These are phyloP conservation scores for Cladorhizidae sp. DNA, from an alignment of 37 sponge, comb jelly and placozoan species.

Conservation along the genomic window DNA sequence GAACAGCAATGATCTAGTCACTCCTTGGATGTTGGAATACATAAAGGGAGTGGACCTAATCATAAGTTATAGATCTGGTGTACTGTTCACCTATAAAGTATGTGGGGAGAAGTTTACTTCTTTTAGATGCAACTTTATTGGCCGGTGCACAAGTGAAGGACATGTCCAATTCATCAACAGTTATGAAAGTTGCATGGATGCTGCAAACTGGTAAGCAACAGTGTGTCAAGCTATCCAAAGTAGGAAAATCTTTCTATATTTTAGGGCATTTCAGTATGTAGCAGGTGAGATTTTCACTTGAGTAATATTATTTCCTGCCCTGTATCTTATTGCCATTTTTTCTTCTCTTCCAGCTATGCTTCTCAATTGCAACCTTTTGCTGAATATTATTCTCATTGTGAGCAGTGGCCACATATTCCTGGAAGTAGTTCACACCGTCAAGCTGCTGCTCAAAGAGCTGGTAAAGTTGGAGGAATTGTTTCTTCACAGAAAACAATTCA, in stretches of 20 bases:
- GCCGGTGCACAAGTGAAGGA: too few species aligned
- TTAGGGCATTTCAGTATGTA: too few species aligned
- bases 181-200: conserved; percentile 7
- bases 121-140: conserved; percentile 3
- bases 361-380: not conserved
- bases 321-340: not conserved
- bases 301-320: too few species aligned
- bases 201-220: conserved; percentile 24
- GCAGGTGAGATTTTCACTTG: too few species aligned
- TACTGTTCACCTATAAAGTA: not conserved
- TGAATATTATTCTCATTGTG: not conserved
- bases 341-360: not conserved
- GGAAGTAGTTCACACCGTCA: not conserved
- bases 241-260: too few species aligned
- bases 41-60: not conserved
- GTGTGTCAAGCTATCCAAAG: too few species aligned
- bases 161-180: too few species aligned
- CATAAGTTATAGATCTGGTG: not conserved
- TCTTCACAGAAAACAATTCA: too few species aligned
- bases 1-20: not conserved
- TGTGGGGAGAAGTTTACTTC: not conserved
- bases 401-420: not conserved
- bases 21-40: conserved; percentile 22
- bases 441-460: too few species aligned
- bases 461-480: too few species aligned